A percentile compares a stretch with the other conserved stretches of the same genome.
Conservation (phyloP, 2,797 vertebrate genomes). For the Gymnodraco acuticeps region DNA sequence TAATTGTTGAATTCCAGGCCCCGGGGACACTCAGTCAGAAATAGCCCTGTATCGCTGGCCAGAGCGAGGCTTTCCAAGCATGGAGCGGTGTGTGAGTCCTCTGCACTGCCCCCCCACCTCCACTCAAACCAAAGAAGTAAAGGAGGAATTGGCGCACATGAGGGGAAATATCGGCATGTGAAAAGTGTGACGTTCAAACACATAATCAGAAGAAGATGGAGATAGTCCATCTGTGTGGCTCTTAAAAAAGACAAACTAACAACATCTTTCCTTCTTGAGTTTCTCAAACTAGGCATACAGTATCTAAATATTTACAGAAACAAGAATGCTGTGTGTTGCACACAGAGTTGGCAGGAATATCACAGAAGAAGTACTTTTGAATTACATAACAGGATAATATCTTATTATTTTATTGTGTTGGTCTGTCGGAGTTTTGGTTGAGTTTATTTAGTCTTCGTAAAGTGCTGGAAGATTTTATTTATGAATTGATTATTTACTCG, state of each 20-base stretch:
- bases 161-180: conserved; percentile 41
- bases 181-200: conserved; percentile 44
- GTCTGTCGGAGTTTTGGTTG: not conserved
- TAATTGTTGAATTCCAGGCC: conserved; percentile 74
- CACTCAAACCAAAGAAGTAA: conserved; percentile 15
- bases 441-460: not conserved
- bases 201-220: conserved; percentile 58
- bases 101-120: conserved; percentile 6
- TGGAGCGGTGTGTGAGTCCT: conserved; percentile 35
- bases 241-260: not conserved
- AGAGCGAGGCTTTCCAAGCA: conserved; percentile 36
- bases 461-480: not conserved
- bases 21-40: conserved; percentile 63
- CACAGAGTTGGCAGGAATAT: not conserved
- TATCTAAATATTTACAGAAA: conserved; percentile 43
- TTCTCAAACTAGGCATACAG: conserved; percentile 28
- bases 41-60: conserved; percentile 58
- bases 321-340: not conserved
- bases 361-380: not conserved
- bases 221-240: conserved; percentile 13
- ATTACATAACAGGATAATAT: conserved; percentile 11
- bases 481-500: not conserved
- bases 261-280: conserved; percentile 1
- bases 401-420: not conserved
- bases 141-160: conserved; percentile 22